Base-by-base conservation (phyloP, 2,888 invertebrate genomes). In the Drosophila tripunctata region DNA sequence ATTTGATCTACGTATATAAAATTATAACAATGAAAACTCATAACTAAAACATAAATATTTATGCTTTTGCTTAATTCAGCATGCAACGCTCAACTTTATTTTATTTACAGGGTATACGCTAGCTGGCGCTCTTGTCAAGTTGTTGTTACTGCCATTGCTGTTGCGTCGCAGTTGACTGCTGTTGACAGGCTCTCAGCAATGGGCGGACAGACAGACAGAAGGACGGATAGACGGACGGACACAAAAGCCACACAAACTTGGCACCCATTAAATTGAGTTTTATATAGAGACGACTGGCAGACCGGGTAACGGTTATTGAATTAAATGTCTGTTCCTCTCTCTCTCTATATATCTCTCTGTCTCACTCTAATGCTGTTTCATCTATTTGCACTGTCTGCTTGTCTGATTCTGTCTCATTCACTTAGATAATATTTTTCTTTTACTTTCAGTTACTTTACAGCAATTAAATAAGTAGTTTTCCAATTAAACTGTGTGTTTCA, bases 191-290 rank as follows among this genome's bases (percentile, higher is more conserved):
- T 66, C 61, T 73, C 80, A 45, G 43, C 57, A 56, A 17, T n/a
- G 47, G 38, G 35, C 67, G 41, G 51, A 43, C 58, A 64, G 38
- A 38, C 67, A 40, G 51, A 43, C 58, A 64, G 71, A 60, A 70
- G n/a, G n/a, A n/a, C n/a, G n/a, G n/a, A n/a, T n/a, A n/a, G n/a
- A n/a, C n/a, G n/a, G 38, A 38, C 67, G 41, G 51, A 43, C 58
- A 64, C 75, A 60, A 70, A 71, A 68, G 73, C 80, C 55, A 50
- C 76, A 54, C 54, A 50, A 63, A 75, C 66, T 84, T 80, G 78
- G 67, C 67, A 74, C 62, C 70, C 81, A 74, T 80, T 84, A 84
- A 78, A 84, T 80, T 84, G 76, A 84, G 84, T 80, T 84, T 77
- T 78, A 69, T 80, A 73, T 64, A 61, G 73, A 80, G 80, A 77